Evolutionary conservation across 2,113 vertebrate species (phyloP).

Genomic region (Hyaena hyaena): DNA sequence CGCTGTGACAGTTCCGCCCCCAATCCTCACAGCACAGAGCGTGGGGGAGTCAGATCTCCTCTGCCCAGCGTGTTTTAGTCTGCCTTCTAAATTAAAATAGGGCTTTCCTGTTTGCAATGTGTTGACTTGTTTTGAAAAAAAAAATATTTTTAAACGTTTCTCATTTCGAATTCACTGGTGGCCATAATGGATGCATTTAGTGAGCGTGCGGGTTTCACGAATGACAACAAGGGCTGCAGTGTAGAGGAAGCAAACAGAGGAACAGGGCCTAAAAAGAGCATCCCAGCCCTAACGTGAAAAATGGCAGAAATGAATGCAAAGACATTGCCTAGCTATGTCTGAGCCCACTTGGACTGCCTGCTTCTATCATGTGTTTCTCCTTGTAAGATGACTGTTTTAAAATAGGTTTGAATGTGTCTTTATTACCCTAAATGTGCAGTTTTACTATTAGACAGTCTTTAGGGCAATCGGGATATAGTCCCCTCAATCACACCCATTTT

Average conservation of each 20-base stretch:
- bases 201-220: conserved; percentile 71
- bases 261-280: conserved; percentile 71
- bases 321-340: background rate
- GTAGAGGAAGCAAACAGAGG: conserved; percentile 65
- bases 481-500: conserved; percentile 77
- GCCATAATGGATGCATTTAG: conserved; percentile 75
- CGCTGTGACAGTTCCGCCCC: conserved; percentile 62
- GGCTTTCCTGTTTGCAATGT: conserved; percentile 78
- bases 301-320: background rate
- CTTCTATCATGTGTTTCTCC: conserved; percentile 32
- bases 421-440: conserved; percentile 68
- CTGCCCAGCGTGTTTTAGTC: conserved; percentile 69
- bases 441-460: conserved; percentile 74
- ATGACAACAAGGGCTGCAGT: conserved; percentile 53
- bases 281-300: background rate
- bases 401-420: conserved; percentile 69
- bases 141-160: conserved; percentile 61
- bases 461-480: conserved; percentile 57
- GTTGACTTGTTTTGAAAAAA: conserved; percentile 80
- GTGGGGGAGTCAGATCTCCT: conserved; percentile 51
- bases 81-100: conserved; percentile 83
- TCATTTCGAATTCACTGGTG: conserved; percentile 82
- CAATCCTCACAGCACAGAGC: conserved; percentile 64
- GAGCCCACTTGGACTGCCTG: conserved; percentile 21
- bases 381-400: conserved; percentile 66